Base-by-base conservation (phyloP, 1,140 invertebrate genomes). In the Bombus haemorrhoidalis region DNA sequence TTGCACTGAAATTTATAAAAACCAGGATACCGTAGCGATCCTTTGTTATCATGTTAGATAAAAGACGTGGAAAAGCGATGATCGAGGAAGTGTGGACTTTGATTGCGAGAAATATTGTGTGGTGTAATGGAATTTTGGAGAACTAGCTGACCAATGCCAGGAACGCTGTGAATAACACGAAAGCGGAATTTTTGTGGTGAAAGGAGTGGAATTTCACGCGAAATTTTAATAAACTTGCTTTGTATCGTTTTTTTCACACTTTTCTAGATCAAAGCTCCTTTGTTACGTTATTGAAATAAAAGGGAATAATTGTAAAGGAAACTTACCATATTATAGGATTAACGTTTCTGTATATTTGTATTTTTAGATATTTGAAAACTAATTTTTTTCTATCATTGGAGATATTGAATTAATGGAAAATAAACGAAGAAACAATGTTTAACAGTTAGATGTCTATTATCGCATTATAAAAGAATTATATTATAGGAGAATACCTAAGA, bases 31-130 rank as follows among this genome's bases (percentile, higher is more conserved):
- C 64, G n/a, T 34, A 15, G n/a, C 39, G n/a, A 3, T 32, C 22
- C 59, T 79, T 79, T 47, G 41, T 79, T 68, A 37, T 47, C 32
- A 25, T 32, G 18, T 66, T 79, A 41, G 37, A 39, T 25, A 22
- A 68, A 18, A 8, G 28, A 28, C 28, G 22, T 9, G 41, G 41
- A 15, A 32, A 25, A 22, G 22, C 28, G 15, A 37, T 15, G 34
- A 28, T 25, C 13, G 8, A 32, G 32, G 15, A 69, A 37, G 34
- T 8, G 78, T 34, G 9, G 4, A 68, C 6, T 69, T 80, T 53
- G 41, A 80, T 69, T 80, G 43, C 64, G 6, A 34, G 78, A 34
- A 53, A 34, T 18, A 79, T 79, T 10, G 41, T 80, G 41, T 32
- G 28, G 34, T 25, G 22, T 32, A 12, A 59, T 37, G 34, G 34